Evolutionary conservation across 2,888 invertebrate genomes (phyloP), one percentile per base, ranked within the genome.

Genomic region (Campoletis raptor): DNA sequence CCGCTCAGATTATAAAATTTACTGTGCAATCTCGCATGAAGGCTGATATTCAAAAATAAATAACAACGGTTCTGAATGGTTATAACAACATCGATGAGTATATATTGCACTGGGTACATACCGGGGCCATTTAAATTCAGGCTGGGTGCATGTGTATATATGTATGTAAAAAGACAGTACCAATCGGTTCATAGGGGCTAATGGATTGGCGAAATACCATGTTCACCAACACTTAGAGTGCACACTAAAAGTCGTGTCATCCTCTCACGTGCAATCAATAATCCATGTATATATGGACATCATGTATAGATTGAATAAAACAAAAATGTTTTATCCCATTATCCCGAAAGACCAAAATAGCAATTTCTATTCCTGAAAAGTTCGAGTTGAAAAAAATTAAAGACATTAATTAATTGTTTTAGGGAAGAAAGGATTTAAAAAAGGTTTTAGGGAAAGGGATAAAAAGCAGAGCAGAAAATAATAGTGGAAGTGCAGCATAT

Each of bases 171-270:
- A 18, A 30, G 57, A 30, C 0, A 10, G 57, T 12, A 57, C 9
- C 21, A 24, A 24, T 12, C 6, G 57, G 57, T 57, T 54, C 3
- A 30, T 3, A 30, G 3, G 72, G 77, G 89, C 90, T 92, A 92
- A 92, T 92, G 92, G 92, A 91, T 92, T 91, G 89, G 90, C 88
- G 89, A 89, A 89, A 86, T 88, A 87, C 80, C 90, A 87, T 90
- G 90, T 89, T 91, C 90, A 88, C 90, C 40, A 85, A 91, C 89
- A 89, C 89, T 86, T 78, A 70, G 80, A 42, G 67, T 42, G 40
- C 30, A 70, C 81, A 5, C 61, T 24, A 76, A 36, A 64, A 61
- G 64, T 64, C 57, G 21, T 73, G 36, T 42, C 42, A 42, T 42
- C 18, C 54, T 57, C 66, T 48, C 66, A 52, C 45, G 37, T 57